Percentiles rank a stretch among this genome's conserved stretches.
Evolutionary conservation across 2,113 vertebrate genomes (phyloP).

Genomic region (Cichladusa arquata): DNA sequence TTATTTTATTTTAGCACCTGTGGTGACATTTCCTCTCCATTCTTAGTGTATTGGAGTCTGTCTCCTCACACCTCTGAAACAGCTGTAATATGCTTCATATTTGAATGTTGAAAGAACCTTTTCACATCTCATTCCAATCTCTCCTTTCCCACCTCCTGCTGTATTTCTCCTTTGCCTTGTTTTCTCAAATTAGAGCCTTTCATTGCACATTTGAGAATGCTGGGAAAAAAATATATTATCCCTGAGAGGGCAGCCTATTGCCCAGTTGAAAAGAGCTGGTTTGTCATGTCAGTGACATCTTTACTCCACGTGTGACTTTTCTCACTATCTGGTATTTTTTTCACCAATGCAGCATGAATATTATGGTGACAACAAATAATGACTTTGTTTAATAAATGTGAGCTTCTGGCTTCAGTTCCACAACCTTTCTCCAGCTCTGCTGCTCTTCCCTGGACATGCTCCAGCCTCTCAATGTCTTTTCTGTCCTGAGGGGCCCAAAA

Average conservation of each 20-base stretch:
- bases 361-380: neutral
- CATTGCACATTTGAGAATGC: neutral
- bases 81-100: neutral
- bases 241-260: neutral
- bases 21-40: neutral
- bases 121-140: neutral
- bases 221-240: neutral
- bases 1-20: neutral
- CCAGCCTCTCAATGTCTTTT: neutral
- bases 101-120: neutral
- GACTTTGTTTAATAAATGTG: neutral
- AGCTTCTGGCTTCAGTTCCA: neutral
- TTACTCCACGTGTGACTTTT: neutral
- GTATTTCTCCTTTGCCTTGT: neutral
- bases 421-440: rapidly evolving
- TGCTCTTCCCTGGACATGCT: neutral
- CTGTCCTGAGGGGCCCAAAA: neutral
- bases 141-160: neutral
- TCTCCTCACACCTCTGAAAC: neutral
- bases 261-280: neutral
- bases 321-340: neutral
- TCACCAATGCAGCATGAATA: neutral
- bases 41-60: neutral
- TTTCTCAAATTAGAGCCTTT: neutral
- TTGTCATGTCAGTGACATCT: neutral